Evolutionary conservation across 2,888 invertebrate species (phyloP).

Genomic region (Leucozona laternaria): DNA sequence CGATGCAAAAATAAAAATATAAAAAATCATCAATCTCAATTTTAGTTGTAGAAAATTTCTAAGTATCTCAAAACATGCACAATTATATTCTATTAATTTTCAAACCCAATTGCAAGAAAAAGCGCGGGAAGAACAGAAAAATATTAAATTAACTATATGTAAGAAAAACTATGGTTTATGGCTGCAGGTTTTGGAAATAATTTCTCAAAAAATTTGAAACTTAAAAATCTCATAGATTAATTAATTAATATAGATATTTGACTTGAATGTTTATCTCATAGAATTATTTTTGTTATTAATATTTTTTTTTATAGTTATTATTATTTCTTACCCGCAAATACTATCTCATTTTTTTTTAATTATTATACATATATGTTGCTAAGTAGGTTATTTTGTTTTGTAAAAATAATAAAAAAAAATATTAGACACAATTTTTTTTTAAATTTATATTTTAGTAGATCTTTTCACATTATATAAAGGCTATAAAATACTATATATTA

Average conservation of each 20-base stretch:
- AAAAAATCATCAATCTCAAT: background rate
- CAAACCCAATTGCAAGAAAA: constrained; percentile 25
- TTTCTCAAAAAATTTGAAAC: constrained; percentile 26
- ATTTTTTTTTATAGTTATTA: constrained; percentile 11
- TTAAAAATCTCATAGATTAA: constrained; percentile 69
- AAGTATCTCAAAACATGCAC: constrained; percentile 73
- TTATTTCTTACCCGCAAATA: constrained; percentile 47
- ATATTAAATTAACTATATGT: background rate
- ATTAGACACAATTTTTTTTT: constrained; percentile 26
- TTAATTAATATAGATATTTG: constrained; percentile 40
- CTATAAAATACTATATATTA: constrained; percentile 20
- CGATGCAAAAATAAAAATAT: constrained; percentile 21
- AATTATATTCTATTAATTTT: constrained; percentile 5
- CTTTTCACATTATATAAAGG: constrained; percentile 26
- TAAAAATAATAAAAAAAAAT: constrained; percentile 27
- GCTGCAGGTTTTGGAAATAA: constrained; percentile 34
- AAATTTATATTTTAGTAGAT: constrained; percentile 13
- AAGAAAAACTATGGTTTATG: constrained; percentile 33
- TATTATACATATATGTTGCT: constrained; percentile 37
- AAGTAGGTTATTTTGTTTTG: constrained; percentile 31
- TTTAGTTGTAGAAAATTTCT: constrained; percentile 56
- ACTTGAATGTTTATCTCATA: constrained; percentile 64
- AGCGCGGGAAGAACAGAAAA: constrained; percentile 10
- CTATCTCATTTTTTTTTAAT: constrained; percentile 63
- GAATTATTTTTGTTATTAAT: constrained; percentile 49